A percentile compares a stretch with the other conserved stretches of the same genome.
Evolutionary conservation across 2,797 vertebrate species (phyloP).

Genomic region (Coreius guichenoti): DNA sequence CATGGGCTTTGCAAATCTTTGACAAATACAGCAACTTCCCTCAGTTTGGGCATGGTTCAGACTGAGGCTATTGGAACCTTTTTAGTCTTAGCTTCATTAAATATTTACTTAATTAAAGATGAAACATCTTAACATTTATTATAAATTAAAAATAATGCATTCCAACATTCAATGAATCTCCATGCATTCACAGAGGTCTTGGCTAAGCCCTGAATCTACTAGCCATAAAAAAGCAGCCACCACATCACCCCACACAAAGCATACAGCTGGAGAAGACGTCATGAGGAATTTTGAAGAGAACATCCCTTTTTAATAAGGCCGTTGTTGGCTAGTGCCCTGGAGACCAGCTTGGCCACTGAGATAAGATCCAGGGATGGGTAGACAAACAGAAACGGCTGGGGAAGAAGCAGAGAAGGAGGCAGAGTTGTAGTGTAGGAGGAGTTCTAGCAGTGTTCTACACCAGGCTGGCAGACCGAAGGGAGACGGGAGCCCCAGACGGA

Average conservation of each 20-base stretch:
- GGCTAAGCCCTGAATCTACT: background rate
- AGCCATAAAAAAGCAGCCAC: background rate
- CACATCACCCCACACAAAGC: background rate
- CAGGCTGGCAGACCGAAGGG: constrained; percentile 33
- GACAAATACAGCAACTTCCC: background rate
- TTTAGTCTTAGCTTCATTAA: background rate
- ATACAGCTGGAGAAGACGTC: background rate
- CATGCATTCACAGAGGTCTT: background rate
- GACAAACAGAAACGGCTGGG: background rate
- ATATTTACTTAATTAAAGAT: background rate
- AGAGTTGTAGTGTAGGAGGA: constrained; percentile 22
- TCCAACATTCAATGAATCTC: background rate
- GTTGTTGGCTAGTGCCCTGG: constrained; percentile 13
- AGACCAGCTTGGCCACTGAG: constrained; percentile 37
- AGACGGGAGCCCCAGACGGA: constrained; percentile 48
- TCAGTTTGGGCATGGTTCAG: background rate
- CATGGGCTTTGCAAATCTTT: background rate
- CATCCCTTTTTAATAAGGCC: constrained; percentile 50
- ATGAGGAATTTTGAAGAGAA: constrained; percentile 19
- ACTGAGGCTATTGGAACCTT: background rate
- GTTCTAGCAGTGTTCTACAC: constrained; percentile 24
- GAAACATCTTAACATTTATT: background rate
- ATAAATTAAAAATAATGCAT: background rate
- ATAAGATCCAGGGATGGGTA: constrained; percentile 45
- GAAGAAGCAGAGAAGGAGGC: constrained; percentile 19